Evolutionary conservation across 2,797 vertebrate species (phyloP), one percentile per base, ranked within the genome.

Genomic region (Myotis vivesi): DNA sequence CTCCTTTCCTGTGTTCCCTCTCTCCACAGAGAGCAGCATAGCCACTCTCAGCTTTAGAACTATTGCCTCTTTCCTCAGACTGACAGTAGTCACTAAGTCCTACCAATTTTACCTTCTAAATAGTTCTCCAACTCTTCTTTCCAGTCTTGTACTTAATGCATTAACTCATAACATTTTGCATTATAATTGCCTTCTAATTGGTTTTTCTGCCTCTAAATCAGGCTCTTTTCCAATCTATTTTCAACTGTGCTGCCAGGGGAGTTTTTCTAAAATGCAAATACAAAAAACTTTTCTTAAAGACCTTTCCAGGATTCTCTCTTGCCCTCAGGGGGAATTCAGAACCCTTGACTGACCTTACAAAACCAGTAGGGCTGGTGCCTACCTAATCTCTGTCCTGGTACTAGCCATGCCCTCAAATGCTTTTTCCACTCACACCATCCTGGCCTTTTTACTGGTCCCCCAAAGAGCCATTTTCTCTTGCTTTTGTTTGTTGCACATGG

Each of bases 271-370:
- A 84, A 59, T 72, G 23, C 15, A 94, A 94, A 77, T 62, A 53
- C 28, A 69, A 92, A 96, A 96, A 90, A 81, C 8, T 59, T 97
- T 49, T 22, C 66, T 86, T 75, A 76, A 95, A 93, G 85, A 53
- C 38, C 12, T 90, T 94, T 28, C 36, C 46, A 59, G 83, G 81
- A 87, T 68, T 83, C 84, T 62, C 19, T 79, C 15, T 23, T 66
- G 44, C 73, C 53, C 82, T 79, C 64, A 53, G 51, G 89, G 90
- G 41, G n/a, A 79, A 72, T 62, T 92, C 51, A 87, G 51, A 90
- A 83, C n/a, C 12, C 30, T 20, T 64, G 38, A 28, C 19, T 84
- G 53, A 28, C 25, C 20, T 73, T 69, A 84, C 2, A 38, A 57
- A 53, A 30, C 4, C 28, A 19, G 19, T 25, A 69, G 49, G 41